Evolutionary conservation across 2,888 invertebrate genomes (phyloP), one percentile per base, ranked within the genome.

Genomic region (Epistrophe eligans): DNA sequence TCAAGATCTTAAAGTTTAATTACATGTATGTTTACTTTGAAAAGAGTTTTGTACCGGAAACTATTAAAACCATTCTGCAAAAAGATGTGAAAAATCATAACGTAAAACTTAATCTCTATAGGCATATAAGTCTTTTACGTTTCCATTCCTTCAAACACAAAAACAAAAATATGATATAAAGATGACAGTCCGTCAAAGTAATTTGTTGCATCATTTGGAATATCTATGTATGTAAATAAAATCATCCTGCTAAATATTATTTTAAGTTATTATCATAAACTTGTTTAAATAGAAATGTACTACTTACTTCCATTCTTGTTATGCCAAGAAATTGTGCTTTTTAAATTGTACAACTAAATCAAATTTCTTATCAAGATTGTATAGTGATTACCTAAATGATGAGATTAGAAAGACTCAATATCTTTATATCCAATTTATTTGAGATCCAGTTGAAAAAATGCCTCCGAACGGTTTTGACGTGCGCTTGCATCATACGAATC

Each of bases 391-490:
- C n/a, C n/a, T n/a, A 50, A 50, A 35, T 43, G 43, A 50, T 55
- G 55, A 13, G 19, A 35, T 67, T 8, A 28, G 11, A 0, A 28
- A 55, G 6, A 55, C 48, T 58, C 17, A 40, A 38, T 17, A 43
- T 17, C 24, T 32, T n/a, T n/a, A 28, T 17, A 17, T 48, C 4
- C 3, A 35, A 24, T 52, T 13, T 45, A 58, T 24, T 57, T 77
- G 24, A 24, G 32, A n/a, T 60, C 17, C 43, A 81, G 77, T 85
- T 55, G 17, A 15, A 9, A 85, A 64, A 43, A 81, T 85, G 85
- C 52, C 74, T 74, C 64, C 79, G 15, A 81, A 73, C 73, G 62
- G 64, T 7, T 40, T 70, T n/a, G 67, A 77, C 50, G 77, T 64
- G 19, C 11, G 17, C n/a, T 17, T n/a, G 7, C 58, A 13, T 17